These are phyloP conservation scores for Eupeodes corollae DNA, from an alignment of 1,140 invertebrate species.

Conservation along the genomic window DNA sequence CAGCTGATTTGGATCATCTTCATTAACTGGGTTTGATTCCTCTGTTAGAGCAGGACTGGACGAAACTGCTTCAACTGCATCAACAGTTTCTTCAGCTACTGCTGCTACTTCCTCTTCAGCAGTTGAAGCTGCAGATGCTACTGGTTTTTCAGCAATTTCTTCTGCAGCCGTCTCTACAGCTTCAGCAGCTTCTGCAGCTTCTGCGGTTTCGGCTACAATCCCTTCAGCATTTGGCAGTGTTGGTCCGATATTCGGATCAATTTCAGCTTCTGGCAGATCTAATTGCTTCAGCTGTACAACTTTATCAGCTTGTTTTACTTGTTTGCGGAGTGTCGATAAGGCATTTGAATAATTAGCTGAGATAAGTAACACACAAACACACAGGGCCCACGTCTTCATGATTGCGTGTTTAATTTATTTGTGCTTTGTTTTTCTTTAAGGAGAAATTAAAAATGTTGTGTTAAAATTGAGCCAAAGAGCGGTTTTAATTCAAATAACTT, in stretches of 20 bases:
- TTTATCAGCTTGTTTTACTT: too few species aligned
- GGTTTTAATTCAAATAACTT: too few species aligned
- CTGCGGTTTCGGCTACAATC: not conserved
- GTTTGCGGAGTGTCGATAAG: too few species aligned
- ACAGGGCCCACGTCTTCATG: too few species aligned
- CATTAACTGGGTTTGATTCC: slow-evolving; percentile 9
- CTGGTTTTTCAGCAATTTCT: not conserved
- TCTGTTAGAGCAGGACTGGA: slow-evolving; percentile 4
- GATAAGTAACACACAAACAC: too few species aligned
- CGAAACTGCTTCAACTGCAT: slow-evolving; percentile 6
- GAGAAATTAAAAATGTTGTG: too few species aligned
- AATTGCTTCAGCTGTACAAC: slow-evolving; percentile 27
- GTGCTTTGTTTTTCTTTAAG: too few species aligned
- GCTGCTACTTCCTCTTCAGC: not conserved
- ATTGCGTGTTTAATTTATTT: too few species aligned
- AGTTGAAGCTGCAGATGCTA: not conserved
- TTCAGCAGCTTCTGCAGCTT: slow-evolving; percentile 5
- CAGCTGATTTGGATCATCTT: slow-evolving; percentile 42
- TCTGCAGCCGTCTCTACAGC: not conserved
- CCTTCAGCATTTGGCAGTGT: slow-evolving; percentile 11
- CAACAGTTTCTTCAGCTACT: slow-evolving; percentile 2
- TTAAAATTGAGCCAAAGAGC: too few species aligned
- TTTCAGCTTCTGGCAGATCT: slow-evolving; percentile 29
- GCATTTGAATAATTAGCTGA: too few species aligned
- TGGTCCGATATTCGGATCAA: slow-evolving; percentile 33